Evolutionary conservation across 2,113 vertebrate genomes (phyloP).

Genomic region (Catharus minimus): DNA sequence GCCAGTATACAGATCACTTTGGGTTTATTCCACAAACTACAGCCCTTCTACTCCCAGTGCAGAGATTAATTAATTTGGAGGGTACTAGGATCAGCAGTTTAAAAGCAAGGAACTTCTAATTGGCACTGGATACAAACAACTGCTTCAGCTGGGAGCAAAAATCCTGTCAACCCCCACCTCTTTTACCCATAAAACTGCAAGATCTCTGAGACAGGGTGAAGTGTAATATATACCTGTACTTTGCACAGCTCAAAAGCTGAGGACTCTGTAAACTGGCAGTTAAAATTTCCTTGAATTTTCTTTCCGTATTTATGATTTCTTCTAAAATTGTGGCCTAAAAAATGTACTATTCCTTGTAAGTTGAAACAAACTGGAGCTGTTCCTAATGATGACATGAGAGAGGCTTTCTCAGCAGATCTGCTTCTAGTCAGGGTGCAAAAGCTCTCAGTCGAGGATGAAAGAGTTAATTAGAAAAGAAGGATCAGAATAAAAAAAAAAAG

Average conservation of each 20-base stretch:
- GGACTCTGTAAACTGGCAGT: not conserved
- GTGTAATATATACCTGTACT: not conserved
- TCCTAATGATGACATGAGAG: not conserved
- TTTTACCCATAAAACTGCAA: not conserved
- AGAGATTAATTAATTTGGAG: not conserved
- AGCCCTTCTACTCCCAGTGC: not conserved
- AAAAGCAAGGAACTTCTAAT: not conserved
- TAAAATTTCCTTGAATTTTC: not conserved
- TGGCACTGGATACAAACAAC: not conserved
- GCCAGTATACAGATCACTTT: not conserved
- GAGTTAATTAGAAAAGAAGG: constrained; percentile 22
- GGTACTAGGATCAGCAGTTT: not conserved
- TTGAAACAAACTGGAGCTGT: not conserved
- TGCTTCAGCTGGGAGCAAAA: not conserved
- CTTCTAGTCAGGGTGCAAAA: not conserved
- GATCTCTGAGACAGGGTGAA: not conserved
- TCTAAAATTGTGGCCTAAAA: not conserved
- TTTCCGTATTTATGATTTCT: not conserved
- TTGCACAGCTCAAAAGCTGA: not conserved
- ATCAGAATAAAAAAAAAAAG: not conserved
- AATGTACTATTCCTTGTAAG: not conserved
- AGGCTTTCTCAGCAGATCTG: not conserved
- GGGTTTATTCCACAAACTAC: not conserved
- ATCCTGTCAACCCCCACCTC: accelerated
- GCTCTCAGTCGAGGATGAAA: not conserved